These are phyloP conservation scores for Yoshiicerus persimilis DNA, from an alignment of 1,140 invertebrate genomes.

Conservation along the genomic window DNA sequence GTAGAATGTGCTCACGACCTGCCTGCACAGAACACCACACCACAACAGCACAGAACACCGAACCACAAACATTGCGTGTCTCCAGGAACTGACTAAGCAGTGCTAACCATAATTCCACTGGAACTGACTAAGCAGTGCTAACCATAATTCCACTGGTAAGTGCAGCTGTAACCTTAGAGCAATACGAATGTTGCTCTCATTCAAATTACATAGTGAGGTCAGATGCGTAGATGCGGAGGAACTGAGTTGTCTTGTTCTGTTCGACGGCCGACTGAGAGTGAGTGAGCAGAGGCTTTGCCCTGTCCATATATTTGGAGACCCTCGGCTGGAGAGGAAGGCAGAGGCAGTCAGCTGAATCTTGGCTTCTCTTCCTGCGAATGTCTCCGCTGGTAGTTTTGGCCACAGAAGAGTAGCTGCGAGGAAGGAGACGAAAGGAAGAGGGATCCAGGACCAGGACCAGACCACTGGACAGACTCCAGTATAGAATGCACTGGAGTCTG, in stretches of 20 bases:
- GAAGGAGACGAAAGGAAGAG: neutral
- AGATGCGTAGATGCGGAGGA: too few species aligned
- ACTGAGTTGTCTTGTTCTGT: neutral
- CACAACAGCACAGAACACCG: neutral
- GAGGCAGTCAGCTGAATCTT: slow-evolving; percentile 28
- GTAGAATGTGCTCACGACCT: neutral
- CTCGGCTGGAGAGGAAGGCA: neutral
- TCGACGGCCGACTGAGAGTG: neutral
- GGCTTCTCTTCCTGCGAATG: neutral
- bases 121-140: too few species aligned
- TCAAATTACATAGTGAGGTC: neutral
- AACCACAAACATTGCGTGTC: neutral
- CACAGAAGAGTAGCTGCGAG: neutral
- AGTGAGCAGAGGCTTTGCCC: neutral
- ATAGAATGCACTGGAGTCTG: neutral
- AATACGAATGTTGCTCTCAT: too few species aligned
- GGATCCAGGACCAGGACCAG: neutral
- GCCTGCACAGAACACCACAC: neutral
- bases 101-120: too few species aligned
- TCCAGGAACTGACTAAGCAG: too few species aligned
- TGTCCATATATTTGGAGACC: neutral
- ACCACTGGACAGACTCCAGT: neutral
- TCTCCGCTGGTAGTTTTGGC: neutral
- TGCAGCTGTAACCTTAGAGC: too few species aligned
- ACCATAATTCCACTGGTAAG: too few species aligned